Evolutionary conservation across 2,797 vertebrate genomes (phyloP).

Genomic region (Acanthurus leucopareius): DNA sequence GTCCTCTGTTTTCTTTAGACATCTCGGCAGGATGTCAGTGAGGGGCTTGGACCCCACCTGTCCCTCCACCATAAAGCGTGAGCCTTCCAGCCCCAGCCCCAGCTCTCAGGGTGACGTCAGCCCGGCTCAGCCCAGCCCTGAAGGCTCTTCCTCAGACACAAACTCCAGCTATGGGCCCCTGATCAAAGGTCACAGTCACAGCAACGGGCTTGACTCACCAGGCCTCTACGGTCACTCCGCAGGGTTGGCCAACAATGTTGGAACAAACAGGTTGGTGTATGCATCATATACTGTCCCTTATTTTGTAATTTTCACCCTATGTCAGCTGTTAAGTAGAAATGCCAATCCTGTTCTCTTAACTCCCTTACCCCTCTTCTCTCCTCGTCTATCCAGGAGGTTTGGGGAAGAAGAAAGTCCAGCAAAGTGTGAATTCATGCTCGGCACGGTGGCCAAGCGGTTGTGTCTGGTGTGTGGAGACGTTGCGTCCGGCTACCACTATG

Average conservation of each 20-base stretch:
- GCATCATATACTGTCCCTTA: neutral
- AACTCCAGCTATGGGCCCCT: constrained; percentile 81
- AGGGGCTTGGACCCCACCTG: constrained; percentile 81
- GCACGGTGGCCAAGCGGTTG: constrained; percentile 95
- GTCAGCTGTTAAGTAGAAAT: neutral
- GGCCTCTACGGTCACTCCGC: constrained; percentile 72
- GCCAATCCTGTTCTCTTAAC: neutral
- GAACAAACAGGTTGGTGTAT: constrained; percentile 69
- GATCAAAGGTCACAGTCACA: constrained; percentile 66
- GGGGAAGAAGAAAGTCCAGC: constrained; percentile 90
- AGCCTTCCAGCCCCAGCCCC: constrained; percentile 81
- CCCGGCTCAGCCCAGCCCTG: constrained; percentile 80
- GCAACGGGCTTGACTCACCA: constrained; percentile 73
- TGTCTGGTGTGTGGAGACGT: constrained; percentile 98
- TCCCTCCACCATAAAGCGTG: constrained; percentile 80
- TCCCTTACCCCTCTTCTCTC: constrained; percentile 14
- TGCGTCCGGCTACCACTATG: constrained; percentile 98
- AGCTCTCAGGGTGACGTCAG: constrained; percentile 81
- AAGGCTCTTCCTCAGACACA: constrained; percentile 81
- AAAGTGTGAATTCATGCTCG: constrained; percentile 97
- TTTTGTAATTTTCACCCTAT: neutral
- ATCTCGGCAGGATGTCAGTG: constrained; percentile 82
- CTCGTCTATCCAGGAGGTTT: constrained; percentile 79
- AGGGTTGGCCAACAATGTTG: constrained; percentile 59
- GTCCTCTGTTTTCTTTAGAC: constrained; percentile 43